phyloP scores from a whole-genome alignment of 2,113 vertebrate genomes.

The Bos javanicus region DNA sequence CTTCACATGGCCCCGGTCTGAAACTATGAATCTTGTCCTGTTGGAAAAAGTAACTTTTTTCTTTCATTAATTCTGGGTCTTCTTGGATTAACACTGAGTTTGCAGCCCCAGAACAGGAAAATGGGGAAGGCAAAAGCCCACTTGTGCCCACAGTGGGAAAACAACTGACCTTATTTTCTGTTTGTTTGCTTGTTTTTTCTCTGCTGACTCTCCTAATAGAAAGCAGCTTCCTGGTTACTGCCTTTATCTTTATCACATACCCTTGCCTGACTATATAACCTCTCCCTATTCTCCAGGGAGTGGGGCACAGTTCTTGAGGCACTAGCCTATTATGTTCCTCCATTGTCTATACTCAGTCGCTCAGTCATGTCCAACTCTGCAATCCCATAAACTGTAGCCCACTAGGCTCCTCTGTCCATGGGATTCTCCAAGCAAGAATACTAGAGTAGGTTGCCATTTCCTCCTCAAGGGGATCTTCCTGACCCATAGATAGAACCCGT shows the following conservation, averaged over 20 bases:
- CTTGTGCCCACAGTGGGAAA: too few species aligned
- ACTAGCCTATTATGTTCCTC: neutral
- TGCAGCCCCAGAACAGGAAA: neutral
- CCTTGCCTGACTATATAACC: neutral
- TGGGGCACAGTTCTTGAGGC: neutral
- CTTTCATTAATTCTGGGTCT: neutral
- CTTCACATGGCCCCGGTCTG: neutral
- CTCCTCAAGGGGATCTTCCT: neutral
- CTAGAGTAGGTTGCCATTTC: neutral
- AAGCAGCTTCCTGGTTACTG: neutral
- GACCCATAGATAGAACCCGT: neutral
- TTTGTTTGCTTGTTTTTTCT: neutral
- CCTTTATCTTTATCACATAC: neutral
- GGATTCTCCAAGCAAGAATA: neutral
- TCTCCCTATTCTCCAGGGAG: neutral
- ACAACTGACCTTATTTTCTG: neutral
- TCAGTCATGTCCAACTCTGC: neutral
- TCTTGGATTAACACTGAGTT: neutral
- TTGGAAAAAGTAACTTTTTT: neutral
- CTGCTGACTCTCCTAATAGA: neutral
- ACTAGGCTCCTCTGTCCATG: neutral
- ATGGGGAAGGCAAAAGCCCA: neutral
- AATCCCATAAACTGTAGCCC: neutral
- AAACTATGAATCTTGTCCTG: neutral
- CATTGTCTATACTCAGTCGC: neutral